These are phyloP conservation scores for Meloidogyne floridensis DNA, from an alignment of 1,140 invertebrate genomes.

Conservation along the genomic window DNA sequence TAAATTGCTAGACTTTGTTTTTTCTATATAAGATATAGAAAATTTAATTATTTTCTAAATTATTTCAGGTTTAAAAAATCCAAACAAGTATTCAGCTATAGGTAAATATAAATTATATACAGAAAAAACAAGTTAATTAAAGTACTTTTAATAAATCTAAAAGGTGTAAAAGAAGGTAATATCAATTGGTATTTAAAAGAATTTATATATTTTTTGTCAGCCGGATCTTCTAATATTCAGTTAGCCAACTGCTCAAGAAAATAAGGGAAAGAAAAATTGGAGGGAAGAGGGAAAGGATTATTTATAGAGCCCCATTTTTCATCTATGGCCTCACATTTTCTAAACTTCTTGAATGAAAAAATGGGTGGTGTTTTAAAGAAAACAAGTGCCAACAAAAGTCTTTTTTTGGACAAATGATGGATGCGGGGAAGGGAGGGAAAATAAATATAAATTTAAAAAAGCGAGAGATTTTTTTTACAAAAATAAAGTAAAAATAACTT, in stretches of 20 bases:
- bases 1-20: too few species aligned
- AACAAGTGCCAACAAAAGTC: not conserved
- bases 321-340: slow-evolving; percentile 6
- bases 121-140: not conserved
- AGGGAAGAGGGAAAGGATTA: not conserved
- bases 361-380: not conserved
- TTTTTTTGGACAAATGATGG: not conserved
- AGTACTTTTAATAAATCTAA: not conserved
- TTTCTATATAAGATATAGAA: too few species aligned
- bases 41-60: too few species aligned
- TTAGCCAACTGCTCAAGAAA: not conserved
- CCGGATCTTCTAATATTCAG: not conserved
- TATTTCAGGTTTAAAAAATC: too few species aligned
- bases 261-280: not conserved
- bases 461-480: too few species aligned
- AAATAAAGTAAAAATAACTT: too few species aligned
- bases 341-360: not conserved
- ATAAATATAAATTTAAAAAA: too few species aligned
- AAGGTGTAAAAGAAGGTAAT: not conserved
- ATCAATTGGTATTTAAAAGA: not conserved
- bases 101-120: too few species aligned
- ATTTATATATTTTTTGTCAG: too few species aligned
- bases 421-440: too few species aligned
- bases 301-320: not conserved
- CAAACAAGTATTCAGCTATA: too few species aligned